phyloP scores from a whole-genome alignment of 2,797 vertebrate species.

The Etheostoma perlongum region DNA sequence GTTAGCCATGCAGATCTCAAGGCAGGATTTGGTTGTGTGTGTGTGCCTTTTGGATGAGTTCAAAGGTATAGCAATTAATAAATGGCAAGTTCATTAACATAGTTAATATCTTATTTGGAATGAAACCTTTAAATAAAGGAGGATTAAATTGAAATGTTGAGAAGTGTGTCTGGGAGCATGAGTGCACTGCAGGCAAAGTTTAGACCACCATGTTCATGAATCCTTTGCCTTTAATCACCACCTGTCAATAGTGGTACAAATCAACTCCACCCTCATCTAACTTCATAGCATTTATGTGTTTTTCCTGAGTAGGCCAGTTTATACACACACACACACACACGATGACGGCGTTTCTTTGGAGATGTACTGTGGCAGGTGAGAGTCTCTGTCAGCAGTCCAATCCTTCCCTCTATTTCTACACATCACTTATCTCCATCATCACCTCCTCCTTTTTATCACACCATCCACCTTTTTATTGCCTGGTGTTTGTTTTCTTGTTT shows the following conservation, averaged over 20 bases:
- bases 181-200: conserved; percentile 46
- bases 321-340: conserved; percentile 33
- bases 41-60: conserved; percentile 71
- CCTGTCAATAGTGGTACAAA: conserved; percentile 54
- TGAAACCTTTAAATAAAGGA: background rate
- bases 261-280: conserved; percentile 40
- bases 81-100: conserved; percentile 22
- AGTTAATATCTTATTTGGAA: conserved; percentile 23
- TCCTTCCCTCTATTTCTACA: conserved; percentile 58
- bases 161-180: conserved; percentile 19
- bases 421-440: conserved; percentile 54
- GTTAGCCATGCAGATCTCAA: conserved; percentile 53
- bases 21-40: conserved; percentile 39
- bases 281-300: conserved; percentile 53
- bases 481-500: conserved; percentile 59
- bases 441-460: conserved; percentile 55
- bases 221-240: conserved; percentile 42
- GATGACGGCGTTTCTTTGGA: conserved; percentile 60
- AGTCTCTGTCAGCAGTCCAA: conserved; percentile 57
- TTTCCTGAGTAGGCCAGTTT: conserved; percentile 26
- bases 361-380: conserved; percentile 57
- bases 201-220: conserved; percentile 49
- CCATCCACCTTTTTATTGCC: conserved; percentile 64
- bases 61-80: conserved; percentile 33
- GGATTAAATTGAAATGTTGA: conserved; percentile 6